A percentile compares a stretch with the other conserved stretches of the same genome.
Evolutionary conservation across 2,888 invertebrate species (phyloP).

Genomic region (Sepiola atlantica): DNA sequence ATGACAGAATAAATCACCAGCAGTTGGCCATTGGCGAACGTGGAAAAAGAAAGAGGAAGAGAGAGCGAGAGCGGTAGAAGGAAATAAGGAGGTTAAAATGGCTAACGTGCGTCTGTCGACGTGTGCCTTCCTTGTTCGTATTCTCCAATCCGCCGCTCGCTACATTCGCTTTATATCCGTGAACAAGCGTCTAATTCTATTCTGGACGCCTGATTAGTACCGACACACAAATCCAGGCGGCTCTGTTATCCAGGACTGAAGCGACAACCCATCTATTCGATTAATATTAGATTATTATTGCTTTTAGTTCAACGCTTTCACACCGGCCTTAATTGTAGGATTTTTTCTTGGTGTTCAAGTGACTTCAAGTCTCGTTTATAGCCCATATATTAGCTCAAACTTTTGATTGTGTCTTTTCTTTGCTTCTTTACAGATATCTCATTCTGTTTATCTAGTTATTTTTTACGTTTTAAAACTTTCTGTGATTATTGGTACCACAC

Average conservation of each 20-base stretch:
- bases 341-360: neutral
- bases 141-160: neutral
- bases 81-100: neutral
- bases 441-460: too few species aligned
- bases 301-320: neutral
- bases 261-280: neutral
- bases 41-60: neutral
- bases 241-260: neutral
- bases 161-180: neutral
- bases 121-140: neutral
- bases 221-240: neutral
- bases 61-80: neutral
- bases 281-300: neutral
- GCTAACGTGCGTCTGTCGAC: constrained; percentile 16
- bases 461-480: too few species aligned
- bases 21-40: neutral
- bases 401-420: too few species aligned
- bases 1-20: constrained; percentile 32
- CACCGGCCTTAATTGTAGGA: too few species aligned
- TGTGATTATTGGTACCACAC: too few species aligned
- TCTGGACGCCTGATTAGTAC: neutral
- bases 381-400: too few species aligned
- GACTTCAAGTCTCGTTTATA: neutral
- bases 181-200: neutral
- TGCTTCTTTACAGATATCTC: too few species aligned